Conservation (phyloP, 2,797 vertebrate species). For the Oryzias dopingdopingensis region DNA sequence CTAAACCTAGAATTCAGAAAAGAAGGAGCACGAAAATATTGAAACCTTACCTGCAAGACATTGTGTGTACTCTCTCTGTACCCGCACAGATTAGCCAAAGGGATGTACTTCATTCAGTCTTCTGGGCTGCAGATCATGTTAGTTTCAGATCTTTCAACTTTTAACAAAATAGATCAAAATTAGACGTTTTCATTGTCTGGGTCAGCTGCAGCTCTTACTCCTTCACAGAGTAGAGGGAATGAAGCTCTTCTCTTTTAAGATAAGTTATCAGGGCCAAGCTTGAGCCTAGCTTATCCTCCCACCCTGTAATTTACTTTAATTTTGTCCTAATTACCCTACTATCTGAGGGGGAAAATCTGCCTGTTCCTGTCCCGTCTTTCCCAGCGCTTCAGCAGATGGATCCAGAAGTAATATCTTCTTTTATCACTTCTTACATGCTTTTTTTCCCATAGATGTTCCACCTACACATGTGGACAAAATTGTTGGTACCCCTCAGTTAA, state of each 20-base stretch:
- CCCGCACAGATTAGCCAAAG: not conserved
- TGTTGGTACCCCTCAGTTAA: no score
- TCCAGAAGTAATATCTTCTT: not conserved
- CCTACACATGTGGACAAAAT: no score
- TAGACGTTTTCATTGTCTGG: no score
- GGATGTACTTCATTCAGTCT: constrained; percentile 4
- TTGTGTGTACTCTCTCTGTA: constrained; percentile 14
- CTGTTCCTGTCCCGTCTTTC: constrained; percentile 50
- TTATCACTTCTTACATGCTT: constrained; percentile 9
- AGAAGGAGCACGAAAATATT: not conserved
- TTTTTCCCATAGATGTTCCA: constrained; percentile 42
- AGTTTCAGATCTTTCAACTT: constrained; percentile 9
- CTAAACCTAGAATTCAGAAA: not conserved
- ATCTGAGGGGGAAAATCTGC: constrained; percentile 58
- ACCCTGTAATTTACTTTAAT: constrained; percentile 75
- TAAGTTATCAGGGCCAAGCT: constrained; percentile 57
- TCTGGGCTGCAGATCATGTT: not conserved
- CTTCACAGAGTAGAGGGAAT: no score
- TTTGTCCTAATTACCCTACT: constrained; percentile 61
- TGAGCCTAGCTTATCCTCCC: constrained; percentile 37
- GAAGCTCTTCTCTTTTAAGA: constrained; percentile 32
- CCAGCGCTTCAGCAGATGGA: constrained; percentile 2
- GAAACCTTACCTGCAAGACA: constrained; percentile 55
- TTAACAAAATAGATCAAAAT: constrained; percentile 5
- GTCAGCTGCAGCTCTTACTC: no score